A percentile compares a stretch with the other conserved stretches of the same genome.
phyloP scores from a whole-genome alignment of 2,888 invertebrate genomes.

The Pantelozetes paolii region DNA sequence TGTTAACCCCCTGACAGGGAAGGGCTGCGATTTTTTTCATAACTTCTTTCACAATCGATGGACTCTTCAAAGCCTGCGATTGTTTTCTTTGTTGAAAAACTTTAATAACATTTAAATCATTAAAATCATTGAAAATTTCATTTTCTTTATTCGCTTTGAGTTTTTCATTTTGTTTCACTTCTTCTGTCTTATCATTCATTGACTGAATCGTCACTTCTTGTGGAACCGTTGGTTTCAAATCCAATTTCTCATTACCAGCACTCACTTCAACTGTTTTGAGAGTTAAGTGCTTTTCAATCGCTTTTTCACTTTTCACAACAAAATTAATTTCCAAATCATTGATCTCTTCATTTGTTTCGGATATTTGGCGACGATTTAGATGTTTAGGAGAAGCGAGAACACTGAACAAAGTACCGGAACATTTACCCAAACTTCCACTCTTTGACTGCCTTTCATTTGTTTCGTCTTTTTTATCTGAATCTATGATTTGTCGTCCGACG shows the following conservation, averaged over 20 bases:
- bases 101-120: neutral
- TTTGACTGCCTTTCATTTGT: neutral
- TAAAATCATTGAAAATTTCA: neutral
- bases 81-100: conserved; percentile 19
- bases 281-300: neutral
- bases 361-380: neutral
- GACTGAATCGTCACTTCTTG: conserved; percentile 11
- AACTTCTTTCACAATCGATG: conserved; percentile 37
- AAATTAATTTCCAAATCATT: neutral
- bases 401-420: conserved; percentile 11
- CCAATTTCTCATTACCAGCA: neutral
- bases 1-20: neutral
- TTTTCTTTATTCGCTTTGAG: neutral
- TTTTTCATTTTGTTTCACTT: neutral
- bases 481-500: conserved; percentile 11
- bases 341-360: neutral
- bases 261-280: neutral
- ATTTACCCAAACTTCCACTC: neutral
- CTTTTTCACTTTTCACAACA: neutral
- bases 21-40: conserved; percentile 22
- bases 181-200: neutral
- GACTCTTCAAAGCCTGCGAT: conserved; percentile 34
- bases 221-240: neutral
- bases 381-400: conserved; percentile 10
- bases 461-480: conserved; percentile 7